phyloP scores from a whole-genome alignment of 2,888 invertebrate genomes.

The Lasioglossum calceatum region DNA sequence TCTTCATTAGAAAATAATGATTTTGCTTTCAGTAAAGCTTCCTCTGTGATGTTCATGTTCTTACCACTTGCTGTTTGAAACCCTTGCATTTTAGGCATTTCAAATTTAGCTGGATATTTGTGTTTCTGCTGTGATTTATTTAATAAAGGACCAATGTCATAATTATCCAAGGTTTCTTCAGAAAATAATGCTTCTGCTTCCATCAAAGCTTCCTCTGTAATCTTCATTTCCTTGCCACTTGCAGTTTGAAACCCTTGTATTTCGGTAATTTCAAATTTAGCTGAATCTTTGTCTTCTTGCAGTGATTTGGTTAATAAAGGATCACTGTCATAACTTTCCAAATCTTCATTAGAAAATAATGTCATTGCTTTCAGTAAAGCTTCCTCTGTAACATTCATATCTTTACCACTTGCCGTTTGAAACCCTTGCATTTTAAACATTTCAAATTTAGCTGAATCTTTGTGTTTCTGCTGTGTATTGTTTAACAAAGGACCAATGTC shows the following conservation, averaged over 20 bases:
- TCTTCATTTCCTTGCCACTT: neutral
- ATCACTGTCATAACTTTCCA: neutral
- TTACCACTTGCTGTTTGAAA: neutral
- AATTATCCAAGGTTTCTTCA: neutral
- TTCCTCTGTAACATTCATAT: neutral
- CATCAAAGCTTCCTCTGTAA: constrained; percentile 24
- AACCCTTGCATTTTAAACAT: neutral
- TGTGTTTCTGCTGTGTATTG: constrained; percentile 43
- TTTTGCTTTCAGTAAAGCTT: neutral
- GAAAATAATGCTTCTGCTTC: constrained; percentile 19
- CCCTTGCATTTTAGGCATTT: neutral
- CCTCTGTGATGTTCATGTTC: neutral
- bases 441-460: neutral
- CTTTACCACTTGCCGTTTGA: neutral
- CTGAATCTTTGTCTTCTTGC: neutral
- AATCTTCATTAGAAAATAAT: neutral
- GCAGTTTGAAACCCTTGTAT: constrained; percentile 23
- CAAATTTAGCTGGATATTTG: neutral
- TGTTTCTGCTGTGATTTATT: constrained; percentile 41
- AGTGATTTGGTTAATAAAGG: constrained; percentile 3
- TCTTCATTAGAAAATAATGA: neutral
- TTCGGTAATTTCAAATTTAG: neutral
- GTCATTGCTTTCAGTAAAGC: neutral
- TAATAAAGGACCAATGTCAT: neutral
- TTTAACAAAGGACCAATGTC: neutral